Conservation (phyloP, 1,140 invertebrate genomes). For the Drosophila seguyi region DNA sequence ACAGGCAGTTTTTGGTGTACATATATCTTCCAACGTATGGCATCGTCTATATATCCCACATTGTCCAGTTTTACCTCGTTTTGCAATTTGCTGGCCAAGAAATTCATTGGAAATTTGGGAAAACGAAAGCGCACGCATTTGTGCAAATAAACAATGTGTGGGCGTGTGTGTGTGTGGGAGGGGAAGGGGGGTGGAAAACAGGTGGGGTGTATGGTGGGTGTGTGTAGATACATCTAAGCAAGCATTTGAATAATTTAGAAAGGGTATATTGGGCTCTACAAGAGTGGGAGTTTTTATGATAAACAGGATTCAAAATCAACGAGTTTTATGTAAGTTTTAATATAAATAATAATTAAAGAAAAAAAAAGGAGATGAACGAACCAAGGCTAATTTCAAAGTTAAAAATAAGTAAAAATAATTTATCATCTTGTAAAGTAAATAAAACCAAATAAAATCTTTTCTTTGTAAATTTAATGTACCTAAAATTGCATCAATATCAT, state of each 20-base stretch:
- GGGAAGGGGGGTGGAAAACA: conserved; percentile 14
- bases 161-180: conserved; percentile 2
- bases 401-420: too few relatives aligned
- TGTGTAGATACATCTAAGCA: conserved; percentile 17
- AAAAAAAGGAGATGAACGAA: not conserved
- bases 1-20: conserved; percentile 59
- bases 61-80: conserved; percentile 60
- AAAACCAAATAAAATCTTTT: not conserved
- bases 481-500: not conserved
- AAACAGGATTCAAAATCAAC: not conserved
- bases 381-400: too few relatives aligned
- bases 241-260: conserved; percentile 24
- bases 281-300: conserved; percentile 5
- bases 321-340: not conserved
- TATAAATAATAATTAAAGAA: not conserved
- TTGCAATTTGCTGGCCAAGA: conserved; percentile 59
- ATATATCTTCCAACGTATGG: conserved; percentile 34
- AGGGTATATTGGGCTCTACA: not conserved
- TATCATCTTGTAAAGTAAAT: too few relatives aligned
- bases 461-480: not conserved
- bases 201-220: conserved; percentile 30
- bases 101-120: conserved; percentile 74
- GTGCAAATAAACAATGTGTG: conserved; percentile 75
- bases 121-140: conserved; percentile 77
- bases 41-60: conserved; percentile 43